Evolutionary conservation across 2,888 invertebrate genomes (phyloP).

Genomic region (Papilio elwesi): DNA sequence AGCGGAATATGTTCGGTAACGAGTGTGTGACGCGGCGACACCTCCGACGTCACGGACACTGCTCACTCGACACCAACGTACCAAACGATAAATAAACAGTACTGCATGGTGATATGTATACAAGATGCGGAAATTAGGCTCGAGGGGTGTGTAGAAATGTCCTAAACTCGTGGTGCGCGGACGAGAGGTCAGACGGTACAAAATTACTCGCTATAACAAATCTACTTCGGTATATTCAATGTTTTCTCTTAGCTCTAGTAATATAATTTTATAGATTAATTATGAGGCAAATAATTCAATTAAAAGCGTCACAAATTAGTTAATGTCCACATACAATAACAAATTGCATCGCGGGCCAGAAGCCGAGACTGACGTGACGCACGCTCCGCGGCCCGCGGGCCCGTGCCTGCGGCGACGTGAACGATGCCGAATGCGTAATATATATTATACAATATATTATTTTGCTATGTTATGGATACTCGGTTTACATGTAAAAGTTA

Average conservation of each 20-base stretch:
- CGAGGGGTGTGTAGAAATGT: conserved; percentile 49
- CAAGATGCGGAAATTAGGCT: conserved; percentile 35
- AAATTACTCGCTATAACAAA: conserved; percentile 69
- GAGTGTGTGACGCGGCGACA: too few relatives aligned
- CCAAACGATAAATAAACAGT: too few relatives aligned
- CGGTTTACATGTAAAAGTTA: too few relatives aligned
- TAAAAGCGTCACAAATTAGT: conserved; percentile 60
- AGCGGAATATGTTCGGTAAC: too few relatives aligned
- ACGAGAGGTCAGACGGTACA: conserved; percentile 63
- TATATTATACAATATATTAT: conserved; percentile 50
- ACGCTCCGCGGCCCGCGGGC: neutral
- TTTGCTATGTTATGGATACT: conserved; percentile 31
- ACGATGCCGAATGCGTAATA: too few relatives aligned
- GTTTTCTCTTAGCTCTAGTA: conserved; percentile 52
- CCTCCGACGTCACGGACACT: too few relatives aligned
- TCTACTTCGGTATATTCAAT: conserved; percentile 56
- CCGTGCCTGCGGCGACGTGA: too few relatives aligned
- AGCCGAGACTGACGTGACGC: neutral
- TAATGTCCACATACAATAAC: conserved; percentile 38
- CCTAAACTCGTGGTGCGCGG: conserved; percentile 58
- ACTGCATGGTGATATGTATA: conserved; percentile 50
- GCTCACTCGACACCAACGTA: too few relatives aligned
- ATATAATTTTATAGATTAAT: conserved; percentile 56
- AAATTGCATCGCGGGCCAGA: neutral
- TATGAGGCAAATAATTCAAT: conserved; percentile 62